phyloP scores from a whole-genome alignment of 2,888 invertebrate genomes.

The Caenorhabditis virilis region DNA sequence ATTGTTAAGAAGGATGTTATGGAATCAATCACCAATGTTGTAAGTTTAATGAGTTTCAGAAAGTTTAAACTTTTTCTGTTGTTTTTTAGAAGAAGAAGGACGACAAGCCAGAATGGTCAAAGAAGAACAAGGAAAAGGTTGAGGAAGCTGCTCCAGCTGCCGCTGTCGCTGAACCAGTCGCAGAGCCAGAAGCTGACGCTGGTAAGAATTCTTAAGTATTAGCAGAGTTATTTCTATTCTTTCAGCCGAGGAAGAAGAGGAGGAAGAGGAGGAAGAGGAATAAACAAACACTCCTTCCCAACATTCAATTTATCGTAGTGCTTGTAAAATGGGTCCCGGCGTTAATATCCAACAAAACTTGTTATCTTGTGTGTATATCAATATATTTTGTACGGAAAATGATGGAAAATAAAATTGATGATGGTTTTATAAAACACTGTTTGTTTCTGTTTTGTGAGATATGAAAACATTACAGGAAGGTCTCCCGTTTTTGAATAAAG shows the following conservation, averaged over 20 bases:
- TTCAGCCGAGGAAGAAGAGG: slow-evolving; percentile 34
- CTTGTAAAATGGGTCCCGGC: slow-evolving; percentile 4
- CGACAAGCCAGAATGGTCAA: slow-evolving; percentile 68
- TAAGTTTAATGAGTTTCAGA: slow-evolving; percentile 9
- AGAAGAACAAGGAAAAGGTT: slow-evolving; percentile 51
- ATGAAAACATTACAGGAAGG: too few species aligned
- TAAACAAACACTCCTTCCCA: slow-evolving; percentile 8
- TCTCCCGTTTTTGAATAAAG: not conserved
- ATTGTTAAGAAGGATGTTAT: slow-evolving; percentile 90
- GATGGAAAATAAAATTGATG: too few species aligned
- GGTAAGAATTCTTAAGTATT: slow-evolving; percentile 14
- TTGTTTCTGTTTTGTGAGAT: too few species aligned
- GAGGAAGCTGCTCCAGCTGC: slow-evolving; percentile 35
- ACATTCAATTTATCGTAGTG: not conserved
- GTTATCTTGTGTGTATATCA: too few species aligned
- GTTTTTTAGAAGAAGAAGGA: slow-evolving; percentile 61
- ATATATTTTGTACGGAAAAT: too few species aligned
- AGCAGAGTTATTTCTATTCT: slow-evolving; percentile 5
- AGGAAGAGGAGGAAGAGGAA: slow-evolving; percentile 41
- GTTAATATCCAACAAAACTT: not conserved
- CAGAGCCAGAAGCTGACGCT: slow-evolving; percentile 31
- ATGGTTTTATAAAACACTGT: too few species aligned
- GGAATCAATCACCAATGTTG: slow-evolving; percentile 50
- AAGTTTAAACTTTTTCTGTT: not conserved
- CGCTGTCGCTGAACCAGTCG: slow-evolving; percentile 26